phyloP scores from a whole-genome alignment of 2,888 invertebrate genomes.

The Minunthozetes semirufus region DNA sequence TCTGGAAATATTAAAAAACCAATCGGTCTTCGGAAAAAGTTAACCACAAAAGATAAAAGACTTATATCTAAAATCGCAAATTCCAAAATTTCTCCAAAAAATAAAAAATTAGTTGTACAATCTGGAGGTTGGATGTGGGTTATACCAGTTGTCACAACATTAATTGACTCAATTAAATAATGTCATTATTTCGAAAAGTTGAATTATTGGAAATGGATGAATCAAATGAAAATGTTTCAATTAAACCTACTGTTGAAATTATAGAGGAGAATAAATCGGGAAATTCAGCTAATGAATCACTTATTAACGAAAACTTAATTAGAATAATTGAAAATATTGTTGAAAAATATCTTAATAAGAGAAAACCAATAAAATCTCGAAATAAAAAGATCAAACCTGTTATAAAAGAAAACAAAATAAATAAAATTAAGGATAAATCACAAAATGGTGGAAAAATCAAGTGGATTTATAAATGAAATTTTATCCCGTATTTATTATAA shows the following conservation, averaged over 20 bases:
- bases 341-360: neutral
- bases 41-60: neutral
- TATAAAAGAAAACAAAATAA: neutral
- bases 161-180: neutral
- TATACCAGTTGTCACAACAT: neutral
- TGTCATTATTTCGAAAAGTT: slow-evolving; percentile 18
- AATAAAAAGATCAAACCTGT: neutral
- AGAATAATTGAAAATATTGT: neutral
- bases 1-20: neutral
- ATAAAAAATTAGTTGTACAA: slow-evolving; percentile 5
- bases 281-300: neutral
- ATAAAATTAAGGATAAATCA: neutral
- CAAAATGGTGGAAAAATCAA: neutral
- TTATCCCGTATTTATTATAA: neutral
- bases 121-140: slow-evolving; percentile 19
- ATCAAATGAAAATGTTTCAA: neutral
- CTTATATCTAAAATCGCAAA: neutral
- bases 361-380: neutral
- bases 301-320: neutral
- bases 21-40: neutral
- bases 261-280: neutral
- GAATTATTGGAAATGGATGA: neutral
- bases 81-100: neutral
- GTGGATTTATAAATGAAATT: neutral
- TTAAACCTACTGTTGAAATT: too few species aligned